phyloP scores from a whole-genome alignment of 2,888 invertebrate species.

The Tanytarsus gracilentus region DNA sequence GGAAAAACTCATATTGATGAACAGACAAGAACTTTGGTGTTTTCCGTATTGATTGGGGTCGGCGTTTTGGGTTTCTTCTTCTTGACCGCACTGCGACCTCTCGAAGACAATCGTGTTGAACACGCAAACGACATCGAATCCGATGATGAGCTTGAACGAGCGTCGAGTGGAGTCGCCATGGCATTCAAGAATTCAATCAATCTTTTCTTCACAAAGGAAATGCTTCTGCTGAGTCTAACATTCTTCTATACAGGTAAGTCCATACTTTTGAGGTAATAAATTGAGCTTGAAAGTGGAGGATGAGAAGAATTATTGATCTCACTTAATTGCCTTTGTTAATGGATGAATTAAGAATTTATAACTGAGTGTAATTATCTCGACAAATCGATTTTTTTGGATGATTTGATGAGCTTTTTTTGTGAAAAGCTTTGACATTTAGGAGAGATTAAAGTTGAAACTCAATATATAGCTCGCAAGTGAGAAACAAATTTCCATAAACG shows the following conservation, averaged over 20 bases:
- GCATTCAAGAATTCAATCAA: conserved; percentile 66
- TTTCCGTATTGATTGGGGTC: conserved; percentile 66
- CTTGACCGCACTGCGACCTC: conserved; percentile 53
- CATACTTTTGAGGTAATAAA: background rate
- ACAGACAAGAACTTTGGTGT: conserved; percentile 65
- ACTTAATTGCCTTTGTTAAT: too few species aligned
- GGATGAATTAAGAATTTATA: too few species aligned
- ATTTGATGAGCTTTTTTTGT: too few species aligned
- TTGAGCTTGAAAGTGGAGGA: too few species aligned
- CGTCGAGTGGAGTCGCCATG: conserved; percentile 43
- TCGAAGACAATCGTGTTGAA: conserved; percentile 41
- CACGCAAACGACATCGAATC: conserved; percentile 41
- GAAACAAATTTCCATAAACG: background rate
- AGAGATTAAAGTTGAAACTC: too few species aligned
- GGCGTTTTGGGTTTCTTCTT: conserved; percentile 63
- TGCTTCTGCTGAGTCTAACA: conserved; percentile 73
- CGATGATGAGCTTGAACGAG: conserved; percentile 47
- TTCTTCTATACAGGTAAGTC: conserved; percentile 81
- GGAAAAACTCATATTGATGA: conserved; percentile 60
- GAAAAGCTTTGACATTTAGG: too few species aligned
- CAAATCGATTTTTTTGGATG: too few species aligned
- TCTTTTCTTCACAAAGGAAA: conserved; percentile 70
- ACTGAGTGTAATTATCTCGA: too few species aligned
- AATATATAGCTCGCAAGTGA: background rate
- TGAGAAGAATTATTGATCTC: too few species aligned